phyloP scores from a whole-genome alignment of 1,140 invertebrate species.

The Andricus grossulariae region DNA sequence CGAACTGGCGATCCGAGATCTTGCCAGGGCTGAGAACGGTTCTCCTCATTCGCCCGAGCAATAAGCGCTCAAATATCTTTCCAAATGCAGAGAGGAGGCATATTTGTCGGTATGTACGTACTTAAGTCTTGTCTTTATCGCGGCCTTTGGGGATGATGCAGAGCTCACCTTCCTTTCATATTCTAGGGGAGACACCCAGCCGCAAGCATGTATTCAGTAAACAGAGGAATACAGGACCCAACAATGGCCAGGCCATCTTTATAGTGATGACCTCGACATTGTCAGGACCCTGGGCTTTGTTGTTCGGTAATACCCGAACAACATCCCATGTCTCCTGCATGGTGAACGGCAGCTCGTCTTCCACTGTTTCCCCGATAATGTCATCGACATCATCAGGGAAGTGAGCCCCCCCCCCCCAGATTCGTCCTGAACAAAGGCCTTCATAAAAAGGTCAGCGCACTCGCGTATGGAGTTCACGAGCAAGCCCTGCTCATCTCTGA shows the following conservation, averaged over 20 bases:
- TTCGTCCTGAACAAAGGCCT: background rate
- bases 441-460: background rate
- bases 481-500: too few relatives aligned
- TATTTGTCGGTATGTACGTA: too few relatives aligned
- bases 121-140: too few relatives aligned
- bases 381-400: background rate
- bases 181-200: background rate
- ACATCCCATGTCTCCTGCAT: background rate
- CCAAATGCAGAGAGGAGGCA: too few relatives aligned
- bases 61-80: too few relatives aligned
- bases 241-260: background rate
- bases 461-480: background rate
- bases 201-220: background rate
- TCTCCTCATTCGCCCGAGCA: too few relatives aligned
- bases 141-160: too few relatives aligned
- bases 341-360: background rate
- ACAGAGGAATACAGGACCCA: background rate
- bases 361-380: background rate
- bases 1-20: too few relatives aligned
- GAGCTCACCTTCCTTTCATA: too few relatives aligned
- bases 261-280: background rate
- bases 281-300: background rate
- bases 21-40: too few relatives aligned
- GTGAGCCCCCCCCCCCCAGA: background rate
- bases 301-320: background rate